Evolutionary conservation across 2,113 vertebrate species (phyloP).

Genomic region (Camelus dromedarius): DNA sequence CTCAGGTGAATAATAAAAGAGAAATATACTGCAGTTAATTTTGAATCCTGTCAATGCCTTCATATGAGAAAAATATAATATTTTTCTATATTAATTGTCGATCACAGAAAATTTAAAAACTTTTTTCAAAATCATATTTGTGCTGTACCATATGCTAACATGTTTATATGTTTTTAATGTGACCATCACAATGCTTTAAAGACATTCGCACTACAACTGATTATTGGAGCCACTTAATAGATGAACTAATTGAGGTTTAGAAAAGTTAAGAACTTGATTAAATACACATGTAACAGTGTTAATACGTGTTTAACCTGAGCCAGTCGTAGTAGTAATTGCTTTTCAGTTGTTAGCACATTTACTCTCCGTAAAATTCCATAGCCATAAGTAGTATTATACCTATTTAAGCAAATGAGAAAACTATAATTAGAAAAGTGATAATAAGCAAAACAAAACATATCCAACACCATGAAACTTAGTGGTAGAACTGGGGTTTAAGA

Average conservation of each 20-base stretch:
- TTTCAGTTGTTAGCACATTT: conserved; percentile 24
- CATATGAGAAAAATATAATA: not conserved
- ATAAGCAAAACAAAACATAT: not conserved
- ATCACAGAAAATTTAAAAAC: not conserved
- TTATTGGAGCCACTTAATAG: not conserved
- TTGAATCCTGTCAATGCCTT: conserved; percentile 50
- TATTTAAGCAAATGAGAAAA: not conserved
- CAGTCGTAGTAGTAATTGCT: not conserved
- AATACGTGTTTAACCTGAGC: not conserved
- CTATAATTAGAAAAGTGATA: not conserved
- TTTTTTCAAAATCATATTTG: not conserved
- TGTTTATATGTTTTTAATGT: not conserved
- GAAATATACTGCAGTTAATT: conserved; percentile 65
- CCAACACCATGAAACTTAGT: not conserved
- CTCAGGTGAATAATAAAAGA: conserved; percentile 80
- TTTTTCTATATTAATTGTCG: conserved; percentile 18
- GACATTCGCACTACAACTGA: not conserved
- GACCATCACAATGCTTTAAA: not conserved
- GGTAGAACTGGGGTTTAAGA: not conserved
- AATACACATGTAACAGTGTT: not conserved
- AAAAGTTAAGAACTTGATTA: conserved; percentile 4
- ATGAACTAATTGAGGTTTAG: not conserved
- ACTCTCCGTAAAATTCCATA: not conserved
- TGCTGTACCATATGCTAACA: not conserved
- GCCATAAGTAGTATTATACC: not conserved